Conservation (phyloP, 2,888 invertebrate genomes). For the Drosophila tripunctata region DNA sequence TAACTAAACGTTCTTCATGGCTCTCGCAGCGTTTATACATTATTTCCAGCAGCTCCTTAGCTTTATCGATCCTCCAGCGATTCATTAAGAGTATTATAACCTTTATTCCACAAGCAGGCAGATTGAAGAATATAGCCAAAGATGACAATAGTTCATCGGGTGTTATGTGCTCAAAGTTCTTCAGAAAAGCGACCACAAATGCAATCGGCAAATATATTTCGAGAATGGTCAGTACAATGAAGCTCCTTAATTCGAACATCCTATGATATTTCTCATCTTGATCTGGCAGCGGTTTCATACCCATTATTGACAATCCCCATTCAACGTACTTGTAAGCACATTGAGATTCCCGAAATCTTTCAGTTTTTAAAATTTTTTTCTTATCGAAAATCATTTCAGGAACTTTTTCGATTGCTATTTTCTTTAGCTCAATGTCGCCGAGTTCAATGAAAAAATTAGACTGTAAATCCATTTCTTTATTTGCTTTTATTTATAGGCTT, state of each 20-base stretch:
- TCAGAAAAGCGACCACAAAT: conserved; percentile 11
- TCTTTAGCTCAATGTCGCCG: neutral
- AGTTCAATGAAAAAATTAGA: neutral
- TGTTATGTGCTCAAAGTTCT: conserved; percentile 14
- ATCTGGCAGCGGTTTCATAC: neutral
- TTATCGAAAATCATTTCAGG: neutral
- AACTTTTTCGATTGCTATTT: neutral
- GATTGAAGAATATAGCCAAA: conserved; percentile 29
- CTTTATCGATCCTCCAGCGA: conserved; percentile 21
- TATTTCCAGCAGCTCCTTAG: conserved; percentile 14
- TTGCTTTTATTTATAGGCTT: conserved; percentile 1
- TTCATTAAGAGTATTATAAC: conserved; percentile 10
- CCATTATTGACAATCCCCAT: conserved; percentile 17
- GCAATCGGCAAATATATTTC: conserved; percentile 12
- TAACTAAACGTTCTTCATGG: neutral
- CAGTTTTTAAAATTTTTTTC: neutral
- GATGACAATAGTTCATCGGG: conserved; percentile 10
- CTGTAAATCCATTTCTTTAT: neutral
- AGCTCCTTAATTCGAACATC: conserved; percentile 5
- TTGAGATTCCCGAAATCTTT: conserved; percentile 2
- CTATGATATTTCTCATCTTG: neutral
- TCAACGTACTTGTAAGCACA: conserved; percentile 26
- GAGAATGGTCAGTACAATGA: neutral
- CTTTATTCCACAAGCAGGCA: conserved; percentile 21
- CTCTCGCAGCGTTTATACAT: conserved; percentile 18